phyloP scores from a whole-genome alignment of 2,113 vertebrate genomes.

The Anguilla japonica region DNA sequence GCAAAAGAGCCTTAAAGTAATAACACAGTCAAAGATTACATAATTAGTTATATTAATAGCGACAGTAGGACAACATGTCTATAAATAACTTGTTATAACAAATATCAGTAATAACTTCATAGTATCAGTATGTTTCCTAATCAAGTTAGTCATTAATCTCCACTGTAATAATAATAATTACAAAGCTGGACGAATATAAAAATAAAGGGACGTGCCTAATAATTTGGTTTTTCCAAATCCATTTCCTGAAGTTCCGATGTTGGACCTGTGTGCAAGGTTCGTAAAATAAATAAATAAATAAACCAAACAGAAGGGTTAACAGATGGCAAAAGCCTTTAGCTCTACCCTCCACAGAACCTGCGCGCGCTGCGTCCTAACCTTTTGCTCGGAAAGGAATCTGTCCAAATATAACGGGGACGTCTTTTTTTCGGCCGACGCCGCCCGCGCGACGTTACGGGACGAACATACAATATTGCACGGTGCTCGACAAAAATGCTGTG shows the following conservation, averaged over 20 bases:
- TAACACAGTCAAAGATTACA: slow-evolving; percentile 13
- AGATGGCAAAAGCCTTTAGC: slow-evolving; percentile 38
- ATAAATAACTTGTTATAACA: background rate
- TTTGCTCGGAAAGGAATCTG: slow-evolving; percentile 46
- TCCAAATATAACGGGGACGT: slow-evolving; percentile 27
- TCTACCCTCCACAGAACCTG: slow-evolving; percentile 59
- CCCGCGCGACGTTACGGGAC: slow-evolving; percentile 63
- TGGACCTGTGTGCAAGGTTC: slow-evolving; percentile 62
- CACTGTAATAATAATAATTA: slow-evolving; percentile 25
- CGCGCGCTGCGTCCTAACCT: slow-evolving; percentile 68
- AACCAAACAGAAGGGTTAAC: slow-evolving; percentile 51
- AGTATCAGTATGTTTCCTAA: background rate
- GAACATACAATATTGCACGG: slow-evolving; percentile 87
- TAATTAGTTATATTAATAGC: slow-evolving; percentile 11
- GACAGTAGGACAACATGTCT: slow-evolving; percentile 1
- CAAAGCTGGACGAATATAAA: slow-evolving; percentile 59
- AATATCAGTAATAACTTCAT: background rate
- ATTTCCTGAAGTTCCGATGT: slow-evolving; percentile 65
- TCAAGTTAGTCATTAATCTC: slow-evolving; percentile 2
- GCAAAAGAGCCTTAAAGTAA: slow-evolving; percentile 5
- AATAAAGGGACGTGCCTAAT: slow-evolving; percentile 64
- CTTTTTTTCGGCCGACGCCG: slow-evolving; percentile 41
- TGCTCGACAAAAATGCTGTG: slow-evolving; percentile 90
- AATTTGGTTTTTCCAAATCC: slow-evolving; percentile 40
- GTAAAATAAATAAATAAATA: slow-evolving; percentile 30